A percentile compares a stretch with the other conserved stretches of the same genome.
Evolutionary conservation across 2,888 invertebrate species (phyloP).

Genomic region (Macaria liturata): DNA sequence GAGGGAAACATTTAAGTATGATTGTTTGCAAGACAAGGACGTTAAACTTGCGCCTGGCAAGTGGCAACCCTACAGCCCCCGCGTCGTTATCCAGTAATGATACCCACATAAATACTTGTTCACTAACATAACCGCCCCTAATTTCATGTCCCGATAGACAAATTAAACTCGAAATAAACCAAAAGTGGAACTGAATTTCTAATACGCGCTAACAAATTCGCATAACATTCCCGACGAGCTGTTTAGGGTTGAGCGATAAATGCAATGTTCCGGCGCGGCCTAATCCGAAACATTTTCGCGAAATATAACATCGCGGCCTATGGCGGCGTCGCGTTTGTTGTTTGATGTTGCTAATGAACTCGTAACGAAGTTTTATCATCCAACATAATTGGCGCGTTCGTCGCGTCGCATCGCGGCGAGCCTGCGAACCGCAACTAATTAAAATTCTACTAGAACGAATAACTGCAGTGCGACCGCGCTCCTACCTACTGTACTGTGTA

Average conservation of each 20-base stretch:
- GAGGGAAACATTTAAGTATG: conserved; percentile 48
- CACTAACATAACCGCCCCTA: too few relatives aligned
- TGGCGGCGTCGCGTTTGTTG: conserved; percentile 11
- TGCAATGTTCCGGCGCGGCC: conserved; percentile 1
- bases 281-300: neutral
- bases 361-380: conserved; percentile 36
- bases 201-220: neutral
- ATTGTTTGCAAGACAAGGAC: conserved; percentile 45
- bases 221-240: neutral
- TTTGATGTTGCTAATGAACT: conserved; percentile 22
- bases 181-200: too few relatives aligned
- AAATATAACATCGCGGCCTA: conserved; percentile 9
- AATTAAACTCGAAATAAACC: too few relatives aligned
- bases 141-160: too few relatives aligned
- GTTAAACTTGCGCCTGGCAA: conserved; percentile 41
- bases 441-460: conserved; percentile 74
- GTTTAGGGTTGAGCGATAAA: neutral
- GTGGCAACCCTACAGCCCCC: conserved; percentile 36
- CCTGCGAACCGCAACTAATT: conserved; percentile 70
- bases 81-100: conserved; percentile 30
- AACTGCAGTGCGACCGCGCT: conserved; percentile 58
- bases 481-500: conserved; percentile 1
- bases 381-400: conserved; percentile 46
- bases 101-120: conserved; percentile 32
- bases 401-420: conserved; percentile 42